Base-by-base conservation (phyloP, 2,113 vertebrate species). In the Merops nubicus region DNA sequence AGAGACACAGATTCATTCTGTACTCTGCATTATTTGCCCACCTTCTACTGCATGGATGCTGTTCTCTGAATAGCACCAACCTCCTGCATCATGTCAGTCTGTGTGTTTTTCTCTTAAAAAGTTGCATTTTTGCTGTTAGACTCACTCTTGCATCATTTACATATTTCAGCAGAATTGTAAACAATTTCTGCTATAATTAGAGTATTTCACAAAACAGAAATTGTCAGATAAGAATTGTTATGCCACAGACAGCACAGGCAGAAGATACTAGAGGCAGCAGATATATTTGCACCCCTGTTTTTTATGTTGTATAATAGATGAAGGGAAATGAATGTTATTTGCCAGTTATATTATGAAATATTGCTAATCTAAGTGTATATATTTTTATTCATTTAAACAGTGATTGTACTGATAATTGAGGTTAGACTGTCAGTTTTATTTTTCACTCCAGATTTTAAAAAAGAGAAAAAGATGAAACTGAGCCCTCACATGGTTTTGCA, bases 41-140 rank as follows among this genome's bases (percentile, higher is more conserved):
- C 29, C 36, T 95, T 95, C 60, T 69, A 21, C 50, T 70, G 31
- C 78, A 51, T 2, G 3, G 69, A 42, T 29, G 36, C 73, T 75
- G 63, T 60, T 90, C 82, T 82, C 80, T 63, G 72, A 83, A 95
- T 88, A 93, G 12, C n/a, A 43, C 38, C 93, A 91, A 34, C 78
- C 47, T 88, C 36, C 26, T 80, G 43, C 51, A 64, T 92, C 77
- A 42, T 87, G 62, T 81, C 80, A 88, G 17, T 15, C 91, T 89
- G 70, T 47, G 36, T 67, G 56, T 74, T 93, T 95, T 79, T 22
- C 22, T n/a, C 53, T 87, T 91, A 63, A 80, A 80, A 83, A 76
- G n/a, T 9, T 43, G 17, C 31, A 36, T 42, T 64, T 95, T 69
- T 77, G 31, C 18, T 53, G 4, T 43, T 77, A 45, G 45, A 84